These are phyloP conservation scores for Oxytorus armatus DNA, from an alignment of 2,888 invertebrate genomes.

Conservation along the genomic window DNA sequence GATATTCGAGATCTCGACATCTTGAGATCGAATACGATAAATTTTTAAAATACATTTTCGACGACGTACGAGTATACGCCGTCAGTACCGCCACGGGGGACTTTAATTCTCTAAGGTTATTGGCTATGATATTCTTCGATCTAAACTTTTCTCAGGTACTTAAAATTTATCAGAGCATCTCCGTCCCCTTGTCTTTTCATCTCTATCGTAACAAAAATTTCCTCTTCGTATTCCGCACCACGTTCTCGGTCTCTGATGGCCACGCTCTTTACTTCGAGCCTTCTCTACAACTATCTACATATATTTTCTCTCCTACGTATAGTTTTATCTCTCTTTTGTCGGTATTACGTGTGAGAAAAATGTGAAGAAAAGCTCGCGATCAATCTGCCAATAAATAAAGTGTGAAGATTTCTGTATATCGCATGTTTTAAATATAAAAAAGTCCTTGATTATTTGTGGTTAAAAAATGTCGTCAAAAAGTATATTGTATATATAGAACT, in stretches of 20 bases:
- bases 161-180: neutral
- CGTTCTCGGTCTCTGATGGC: neutral
- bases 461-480: too few relatives aligned
- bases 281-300: conserved; percentile 20
- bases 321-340: conserved; percentile 20
- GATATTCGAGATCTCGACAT: too few relatives aligned
- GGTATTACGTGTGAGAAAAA: neutral
- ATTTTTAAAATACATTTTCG: too few relatives aligned
- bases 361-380: neutral
- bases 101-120: too few relatives aligned
- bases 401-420: too few relatives aligned
- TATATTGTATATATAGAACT: too few relatives aligned
- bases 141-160: neutral
- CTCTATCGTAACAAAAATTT: neutral
- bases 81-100: too few relatives aligned
- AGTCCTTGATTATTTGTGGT: too few relatives aligned
- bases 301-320: conserved; percentile 2
- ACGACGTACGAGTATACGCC: too few relatives aligned
- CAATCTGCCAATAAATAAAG: neutral
- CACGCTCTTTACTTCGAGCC: neutral
- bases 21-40: too few relatives aligned
- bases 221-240: conserved; percentile 39
- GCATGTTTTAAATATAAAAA: too few relatives aligned
- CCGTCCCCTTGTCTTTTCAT: neutral
- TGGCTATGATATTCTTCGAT: neutral